These are phyloP conservation scores for Falco peregrinus DNA, from an alignment of 2,797 vertebrate species.

Conservation along the genomic window DNA sequence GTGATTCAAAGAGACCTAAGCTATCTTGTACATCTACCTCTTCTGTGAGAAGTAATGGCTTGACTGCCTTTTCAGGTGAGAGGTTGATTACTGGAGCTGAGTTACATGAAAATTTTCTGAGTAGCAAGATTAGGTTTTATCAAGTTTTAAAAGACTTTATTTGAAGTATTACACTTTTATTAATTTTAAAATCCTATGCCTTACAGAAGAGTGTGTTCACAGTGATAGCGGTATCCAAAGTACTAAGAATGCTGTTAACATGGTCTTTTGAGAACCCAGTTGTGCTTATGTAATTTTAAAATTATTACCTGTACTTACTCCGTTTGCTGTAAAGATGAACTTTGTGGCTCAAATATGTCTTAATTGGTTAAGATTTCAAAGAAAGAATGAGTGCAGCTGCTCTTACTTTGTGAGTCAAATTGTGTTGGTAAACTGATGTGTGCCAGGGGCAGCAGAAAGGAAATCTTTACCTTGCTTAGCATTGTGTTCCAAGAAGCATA, in stretches of 20 bases:
- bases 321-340: background rate
- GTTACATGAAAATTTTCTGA: background rate
- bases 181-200: background rate
- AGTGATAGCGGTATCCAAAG: background rate
- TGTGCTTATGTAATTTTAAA: background rate
- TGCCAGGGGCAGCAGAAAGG: background rate
- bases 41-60: constrained; percentile 81
- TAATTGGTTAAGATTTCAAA: background rate
- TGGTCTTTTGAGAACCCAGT: background rate
- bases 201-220: background rate
- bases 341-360: background rate
- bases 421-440: rapidly evolving
- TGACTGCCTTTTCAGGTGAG: constrained; percentile 85
- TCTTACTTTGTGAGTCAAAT: background rate
- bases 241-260: background rate
- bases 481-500: background rate
- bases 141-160: background rate
- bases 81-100: constrained; percentile 9
- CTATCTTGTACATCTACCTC: constrained; percentile 88
- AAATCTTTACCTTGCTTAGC: background rate
- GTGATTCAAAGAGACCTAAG: constrained; percentile 94
- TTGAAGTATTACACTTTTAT: background rate
- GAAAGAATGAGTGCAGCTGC: background rate
- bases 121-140: background rate
- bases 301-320: background rate